A percentile compares a stretch with the other conserved stretches of the same genome.
Evolutionary conservation across 1,140 invertebrate genomes (phyloP).

Genomic region (Argopecten irradians): DNA sequence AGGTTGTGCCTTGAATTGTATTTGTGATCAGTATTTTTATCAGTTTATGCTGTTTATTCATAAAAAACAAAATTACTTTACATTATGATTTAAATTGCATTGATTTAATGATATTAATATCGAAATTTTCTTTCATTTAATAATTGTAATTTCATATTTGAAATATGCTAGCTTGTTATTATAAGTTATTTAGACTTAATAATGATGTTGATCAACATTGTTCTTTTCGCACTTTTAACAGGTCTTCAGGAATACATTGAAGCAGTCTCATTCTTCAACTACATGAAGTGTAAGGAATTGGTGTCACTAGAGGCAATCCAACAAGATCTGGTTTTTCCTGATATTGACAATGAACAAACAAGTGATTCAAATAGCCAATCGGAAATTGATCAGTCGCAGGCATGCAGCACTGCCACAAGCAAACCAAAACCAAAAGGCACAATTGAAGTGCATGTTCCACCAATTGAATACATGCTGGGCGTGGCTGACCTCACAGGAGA

Average conservation of each 20-base stretch:
- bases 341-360: slow-evolving; percentile 23
- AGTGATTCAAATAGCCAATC: background rate
- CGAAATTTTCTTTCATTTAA: background rate
- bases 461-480: slow-evolving; percentile 88
- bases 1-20: too few species aligned
- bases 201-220: background rate
- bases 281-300: slow-evolving; percentile 78
- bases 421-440: slow-evolving; percentile 23
- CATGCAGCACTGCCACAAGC: background rate
- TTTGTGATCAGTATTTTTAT: too few species aligned
- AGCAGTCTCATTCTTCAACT: slow-evolving; percentile 87
- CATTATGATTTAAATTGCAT: background rate
- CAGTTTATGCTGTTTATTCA: too few species aligned
- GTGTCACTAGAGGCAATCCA: slow-evolving; percentile 78
- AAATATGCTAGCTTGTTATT: background rate
- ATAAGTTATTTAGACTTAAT: background rate
- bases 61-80: too few species aligned
- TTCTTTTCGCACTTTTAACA: slow-evolving; percentile 61
- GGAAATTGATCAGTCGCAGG: background rate
- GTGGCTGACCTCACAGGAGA: slow-evolving; percentile 93
- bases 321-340: slow-evolving; percentile 68
- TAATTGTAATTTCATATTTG: background rate
- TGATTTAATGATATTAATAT: background rate
- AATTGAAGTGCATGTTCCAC: slow-evolving; percentile 78
- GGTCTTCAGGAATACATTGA: slow-evolving; percentile 94